These are phyloP conservation scores for Cacoxenus indagator DNA, from an alignment of 2,888 invertebrate species.

Conservation along the genomic window DNA sequence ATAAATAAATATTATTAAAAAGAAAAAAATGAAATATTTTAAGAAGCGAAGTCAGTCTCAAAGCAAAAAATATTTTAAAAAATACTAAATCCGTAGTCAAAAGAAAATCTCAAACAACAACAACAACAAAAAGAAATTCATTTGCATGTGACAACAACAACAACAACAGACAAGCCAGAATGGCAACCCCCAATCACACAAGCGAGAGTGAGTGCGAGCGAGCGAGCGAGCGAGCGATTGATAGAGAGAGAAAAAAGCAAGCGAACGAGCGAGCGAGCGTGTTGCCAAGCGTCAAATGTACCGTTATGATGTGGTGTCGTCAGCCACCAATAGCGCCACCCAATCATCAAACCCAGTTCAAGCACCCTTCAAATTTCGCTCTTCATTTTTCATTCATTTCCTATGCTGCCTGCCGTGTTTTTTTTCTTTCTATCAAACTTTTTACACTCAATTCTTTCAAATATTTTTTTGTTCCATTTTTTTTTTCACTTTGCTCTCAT, in stretches of 20 bases:
- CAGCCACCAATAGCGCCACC: not conserved
- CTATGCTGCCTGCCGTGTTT: conserved; percentile 4
- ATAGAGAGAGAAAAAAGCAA: no score
- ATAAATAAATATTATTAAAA: no score
- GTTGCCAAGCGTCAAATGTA: not conserved
- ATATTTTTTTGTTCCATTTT: no score
- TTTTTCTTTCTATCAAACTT: not conserved
- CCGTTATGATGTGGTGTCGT: not conserved
- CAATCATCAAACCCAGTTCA: conserved; percentile 39
- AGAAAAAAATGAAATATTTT: not conserved
- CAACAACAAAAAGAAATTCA: conserved; percentile 7
- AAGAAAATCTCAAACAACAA: no score
- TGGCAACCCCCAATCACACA: conserved; percentile 7
- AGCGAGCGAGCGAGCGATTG: no score
- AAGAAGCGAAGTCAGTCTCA: no score
- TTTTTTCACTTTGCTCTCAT: no score
- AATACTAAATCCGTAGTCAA: no score
- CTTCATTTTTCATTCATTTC: conserved; percentile 5
- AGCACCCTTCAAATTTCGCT: conserved; percentile 22
- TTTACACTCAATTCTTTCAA: no score
- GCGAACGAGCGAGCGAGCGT: no score
- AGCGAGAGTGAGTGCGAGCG: no score
- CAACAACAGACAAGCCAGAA: not conserved
- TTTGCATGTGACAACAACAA: conserved; percentile 18
- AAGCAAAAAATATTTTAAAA: no score